Percentiles rank a stretch among this genome's conserved stretches.
Conservation (phyloP, 2,888 invertebrate species). For the Leistus spinibarbis region DNA sequence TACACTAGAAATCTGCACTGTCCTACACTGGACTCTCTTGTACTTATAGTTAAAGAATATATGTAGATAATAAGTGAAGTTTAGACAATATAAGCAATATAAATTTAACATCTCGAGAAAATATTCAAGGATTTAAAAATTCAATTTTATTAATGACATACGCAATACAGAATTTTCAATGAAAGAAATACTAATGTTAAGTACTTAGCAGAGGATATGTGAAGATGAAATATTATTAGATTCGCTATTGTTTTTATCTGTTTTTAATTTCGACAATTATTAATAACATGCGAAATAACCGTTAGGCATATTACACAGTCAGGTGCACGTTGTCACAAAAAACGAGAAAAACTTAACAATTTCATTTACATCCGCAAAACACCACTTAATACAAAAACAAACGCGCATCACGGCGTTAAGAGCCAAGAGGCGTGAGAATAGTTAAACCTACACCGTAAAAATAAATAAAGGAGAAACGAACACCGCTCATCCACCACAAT, state of each 20-base stretch:
- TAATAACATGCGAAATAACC: background rate
- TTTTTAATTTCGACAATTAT: background rate
- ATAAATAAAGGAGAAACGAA: background rate
- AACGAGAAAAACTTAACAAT: background rate
- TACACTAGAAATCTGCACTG: too few relatives aligned
- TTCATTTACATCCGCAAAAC: background rate
- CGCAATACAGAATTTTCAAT: too few relatives aligned
- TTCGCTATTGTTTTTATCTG: background rate
- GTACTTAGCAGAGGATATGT: background rate
- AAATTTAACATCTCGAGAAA: too few relatives aligned
- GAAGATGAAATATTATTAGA: background rate
- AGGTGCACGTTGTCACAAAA: background rate
- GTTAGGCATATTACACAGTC: background rate
- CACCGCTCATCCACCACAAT: background rate
- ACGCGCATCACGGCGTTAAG: background rate
- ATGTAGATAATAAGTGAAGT: too few relatives aligned
- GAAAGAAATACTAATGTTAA: background rate
- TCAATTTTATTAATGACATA: too few relatives aligned
- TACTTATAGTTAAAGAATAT: too few relatives aligned
- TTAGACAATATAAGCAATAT: too few relatives aligned
- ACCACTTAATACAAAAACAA: background rate
- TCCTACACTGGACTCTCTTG: too few relatives aligned
- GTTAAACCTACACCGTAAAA: background rate
- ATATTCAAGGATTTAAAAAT: too few relatives aligned
- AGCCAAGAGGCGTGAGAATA: background rate